A percentile compares a stretch with the other conserved stretches of the same genome.
phyloP scores from a whole-genome alignment of 2,888 invertebrate genomes.

The Tipula confusa region DNA sequence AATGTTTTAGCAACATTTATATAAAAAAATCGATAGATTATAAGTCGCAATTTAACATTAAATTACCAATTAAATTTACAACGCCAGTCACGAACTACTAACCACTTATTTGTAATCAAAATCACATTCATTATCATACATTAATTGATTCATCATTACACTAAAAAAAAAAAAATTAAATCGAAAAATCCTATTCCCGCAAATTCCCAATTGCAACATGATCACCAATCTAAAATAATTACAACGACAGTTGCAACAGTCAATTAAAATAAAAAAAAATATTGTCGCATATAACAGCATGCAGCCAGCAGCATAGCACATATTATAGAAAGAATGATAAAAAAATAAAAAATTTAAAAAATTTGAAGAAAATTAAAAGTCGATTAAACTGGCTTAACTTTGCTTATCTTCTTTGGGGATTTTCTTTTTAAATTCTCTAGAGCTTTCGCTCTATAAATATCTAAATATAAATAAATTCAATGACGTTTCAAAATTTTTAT shows the following conservation, averaged over 20 bases:
- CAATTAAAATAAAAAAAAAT: constrained; percentile 1
- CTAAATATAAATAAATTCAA: neutral
- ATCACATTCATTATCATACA: neutral
- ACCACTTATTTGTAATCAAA: neutral
- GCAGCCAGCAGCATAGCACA: constrained; percentile 6
- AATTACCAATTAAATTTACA: neutral
- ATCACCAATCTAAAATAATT: constrained; percentile 25
- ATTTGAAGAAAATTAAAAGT: constrained; percentile 25
- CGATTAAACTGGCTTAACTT: constrained; percentile 25
- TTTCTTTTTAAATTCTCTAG: constrained; percentile 25
- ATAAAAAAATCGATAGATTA: too few species aligned
- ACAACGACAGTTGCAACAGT: neutral
- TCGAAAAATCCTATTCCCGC: neutral
- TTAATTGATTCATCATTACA: neutral
- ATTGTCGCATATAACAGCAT: constrained; percentile 16
- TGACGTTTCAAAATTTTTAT: neutral
- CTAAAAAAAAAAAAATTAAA: neutral
- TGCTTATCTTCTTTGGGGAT: constrained; percentile 14
- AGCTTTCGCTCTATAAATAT: constrained; percentile 14
- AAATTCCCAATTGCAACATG: constrained; percentile 12
- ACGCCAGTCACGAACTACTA: neutral
- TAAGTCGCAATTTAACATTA: too few species aligned
- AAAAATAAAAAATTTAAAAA: neutral
- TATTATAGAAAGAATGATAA: neutral
- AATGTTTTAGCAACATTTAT: too few species aligned